A percentile compares a stretch with the other conserved stretches of the same genome.
These are phyloP conservation scores for Baronia brevicornis DNA, from an alignment of 2,888 invertebrate species.

Conservation along the genomic window DNA sequence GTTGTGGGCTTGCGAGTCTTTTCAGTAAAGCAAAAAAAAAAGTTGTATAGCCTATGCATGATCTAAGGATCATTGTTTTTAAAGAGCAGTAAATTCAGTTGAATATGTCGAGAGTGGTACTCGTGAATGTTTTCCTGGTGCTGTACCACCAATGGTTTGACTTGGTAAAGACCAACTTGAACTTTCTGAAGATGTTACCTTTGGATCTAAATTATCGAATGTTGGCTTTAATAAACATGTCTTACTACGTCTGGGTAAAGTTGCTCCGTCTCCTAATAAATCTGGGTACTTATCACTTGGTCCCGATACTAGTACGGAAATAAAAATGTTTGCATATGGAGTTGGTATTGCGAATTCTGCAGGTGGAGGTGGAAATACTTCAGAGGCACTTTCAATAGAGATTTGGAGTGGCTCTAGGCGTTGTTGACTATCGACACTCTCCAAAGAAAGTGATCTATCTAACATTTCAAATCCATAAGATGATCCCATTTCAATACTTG, in stretches of 20 bases:
- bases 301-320: slow-evolving; percentile 86
- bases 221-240: slow-evolving; percentile 77
- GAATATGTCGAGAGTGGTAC: slow-evolving; percentile 57
- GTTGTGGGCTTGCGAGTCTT: no score
- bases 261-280: slow-evolving; percentile 75
- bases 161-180: slow-evolving; percentile 87
- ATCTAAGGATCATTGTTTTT: slow-evolving; percentile 22
- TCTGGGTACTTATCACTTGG: slow-evolving; percentile 86
- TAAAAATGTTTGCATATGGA: slow-evolving; percentile 85
- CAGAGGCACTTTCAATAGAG: slow-evolving; percentile 71
- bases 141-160: slow-evolving; percentile 40
- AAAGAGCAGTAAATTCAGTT: slow-evolving; percentile 67
- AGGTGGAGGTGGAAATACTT: slow-evolving; percentile 61
- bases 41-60: slow-evolving; percentile 2
- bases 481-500: slow-evolving; percentile 78
- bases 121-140: slow-evolving; percentile 35
- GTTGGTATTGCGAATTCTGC: slow-evolving; percentile 67
- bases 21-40: no score
- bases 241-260: slow-evolving; percentile 67
- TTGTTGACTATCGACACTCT: slow-evolving; percentile 61
- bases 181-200: slow-evolving; percentile 91
- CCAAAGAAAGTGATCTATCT: slow-evolving; percentile 63
- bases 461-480: slow-evolving; percentile 72
- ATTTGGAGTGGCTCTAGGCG: slow-evolving; percentile 78
- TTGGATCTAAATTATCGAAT: slow-evolving; percentile 93